These are phyloP conservation scores for Spheniscus humboldti DNA, from an alignment of 2,797 vertebrate species.

Conservation along the genomic window DNA sequence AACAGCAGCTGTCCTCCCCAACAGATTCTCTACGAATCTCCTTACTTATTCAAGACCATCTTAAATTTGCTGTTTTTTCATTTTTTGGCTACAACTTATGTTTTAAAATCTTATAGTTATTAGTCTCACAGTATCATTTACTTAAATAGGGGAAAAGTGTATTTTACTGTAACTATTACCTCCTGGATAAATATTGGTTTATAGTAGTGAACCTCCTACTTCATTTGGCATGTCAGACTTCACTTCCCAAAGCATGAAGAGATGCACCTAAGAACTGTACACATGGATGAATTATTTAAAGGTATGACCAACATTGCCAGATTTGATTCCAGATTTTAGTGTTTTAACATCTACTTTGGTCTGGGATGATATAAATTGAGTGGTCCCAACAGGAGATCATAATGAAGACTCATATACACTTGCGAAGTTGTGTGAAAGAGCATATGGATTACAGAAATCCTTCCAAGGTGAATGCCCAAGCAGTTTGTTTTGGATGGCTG, in stretches of 20 bases:
- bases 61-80: background rate
- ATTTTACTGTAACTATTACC: background rate
- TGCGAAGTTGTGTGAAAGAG: background rate
- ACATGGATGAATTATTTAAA: background rate
- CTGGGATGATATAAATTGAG: background rate
- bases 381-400: background rate
- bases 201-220: background rate
- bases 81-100: background rate
- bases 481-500: background rate
- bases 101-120: background rate
- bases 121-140: background rate
- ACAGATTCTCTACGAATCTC: background rate
- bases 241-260: background rate
- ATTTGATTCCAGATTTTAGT: background rate
- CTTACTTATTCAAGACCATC: background rate
- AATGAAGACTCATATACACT: background rate
- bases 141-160: background rate
- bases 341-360: background rate
- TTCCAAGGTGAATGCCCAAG: background rate
- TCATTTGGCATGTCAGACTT: background rate
- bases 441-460: background rate
- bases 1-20: background rate
- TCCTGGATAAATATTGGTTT: background rate
- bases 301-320: background rate
- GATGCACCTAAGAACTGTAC: background rate